Evolutionary conservation across 2,113 vertebrate species (phyloP).

Genomic region (Sterrhoptilus dennistouni): DNA sequence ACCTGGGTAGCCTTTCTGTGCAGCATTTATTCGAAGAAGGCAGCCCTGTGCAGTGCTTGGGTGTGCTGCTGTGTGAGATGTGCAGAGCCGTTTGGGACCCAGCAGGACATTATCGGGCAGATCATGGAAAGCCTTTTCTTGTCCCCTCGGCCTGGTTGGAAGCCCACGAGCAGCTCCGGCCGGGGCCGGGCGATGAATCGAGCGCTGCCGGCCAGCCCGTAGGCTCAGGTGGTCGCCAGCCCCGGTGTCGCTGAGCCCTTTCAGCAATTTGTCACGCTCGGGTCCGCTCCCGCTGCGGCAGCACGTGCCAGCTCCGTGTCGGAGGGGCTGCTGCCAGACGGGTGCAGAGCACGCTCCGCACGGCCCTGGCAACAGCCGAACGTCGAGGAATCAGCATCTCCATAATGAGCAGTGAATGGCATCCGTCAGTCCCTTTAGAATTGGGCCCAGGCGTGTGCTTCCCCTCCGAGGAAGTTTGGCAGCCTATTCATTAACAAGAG

Average conservation of each 20-base stretch:
- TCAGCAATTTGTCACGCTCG: slow-evolving; percentile 94
- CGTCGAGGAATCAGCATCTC: slow-evolving; percentile 77
- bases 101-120: slow-evolving; percentile 52
- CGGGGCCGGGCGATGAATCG: slow-evolving; percentile 59
- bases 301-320: slow-evolving; percentile 91
- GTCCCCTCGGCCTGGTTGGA: slow-evolving; percentile 31
- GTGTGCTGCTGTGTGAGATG: background rate
- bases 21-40: background rate
- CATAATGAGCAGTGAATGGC: slow-evolving; percentile 85
- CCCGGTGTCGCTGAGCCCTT: slow-evolving; percentile 85
- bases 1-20: background rate
- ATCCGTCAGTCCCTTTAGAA: slow-evolving; percentile 81
- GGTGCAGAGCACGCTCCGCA: slow-evolving; percentile 77
- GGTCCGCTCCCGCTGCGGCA: slow-evolving; percentile 87
- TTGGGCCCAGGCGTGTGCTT: slow-evolving; percentile 72
- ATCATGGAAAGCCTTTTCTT: slow-evolving; percentile 62
- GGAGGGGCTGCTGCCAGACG: slow-evolving; percentile 84
- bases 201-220: slow-evolving; percentile 57
- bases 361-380: slow-evolving; percentile 79
- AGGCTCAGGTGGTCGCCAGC: slow-evolving; percentile 94
- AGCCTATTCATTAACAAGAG: slow-evolving; percentile 82
- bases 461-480: slow-evolving; percentile 75
- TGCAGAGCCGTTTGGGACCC: slow-evolving; percentile 40
- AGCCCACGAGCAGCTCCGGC: slow-evolving; percentile 38
- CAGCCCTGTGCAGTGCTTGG: background rate